phyloP scores from a whole-genome alignment of 35 echinoderm and acorn worm species.

The Lytechinus pictus region DNA sequence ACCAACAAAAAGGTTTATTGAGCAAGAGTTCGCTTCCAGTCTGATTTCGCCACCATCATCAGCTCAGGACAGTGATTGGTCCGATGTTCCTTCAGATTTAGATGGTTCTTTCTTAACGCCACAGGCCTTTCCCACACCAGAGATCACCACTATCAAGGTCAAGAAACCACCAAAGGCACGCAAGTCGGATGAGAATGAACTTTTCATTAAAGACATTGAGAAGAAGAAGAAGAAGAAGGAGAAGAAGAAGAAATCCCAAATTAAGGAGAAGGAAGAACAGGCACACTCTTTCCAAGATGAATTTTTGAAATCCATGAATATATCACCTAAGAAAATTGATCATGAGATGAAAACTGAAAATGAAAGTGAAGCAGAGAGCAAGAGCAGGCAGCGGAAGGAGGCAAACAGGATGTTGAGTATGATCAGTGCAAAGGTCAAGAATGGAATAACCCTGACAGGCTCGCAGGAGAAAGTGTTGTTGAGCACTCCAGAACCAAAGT shows the following conservation, averaged over 20 bases:
- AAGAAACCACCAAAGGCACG: not conserved
- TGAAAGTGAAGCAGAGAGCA: not conserved
- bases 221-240: not conserved
- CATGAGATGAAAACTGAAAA: not conserved
- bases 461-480: not conserved
- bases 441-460: not conserved
- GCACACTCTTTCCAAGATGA: not conserved
- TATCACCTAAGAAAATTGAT: not conserved
- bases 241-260: not conserved
- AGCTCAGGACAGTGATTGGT: not conserved
- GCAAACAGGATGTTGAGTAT: not conserved
- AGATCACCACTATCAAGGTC: not conserved
- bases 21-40: conserved; percentile 49
- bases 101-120: not conserved
- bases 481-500: not conserved
- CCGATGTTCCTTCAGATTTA: not conserved
- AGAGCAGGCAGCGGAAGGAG: not conserved
- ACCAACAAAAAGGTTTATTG: conserved; percentile 88
- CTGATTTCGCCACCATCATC: not conserved
- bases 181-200: not conserved
- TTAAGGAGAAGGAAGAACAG: not conserved
- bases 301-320: not conserved
- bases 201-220: not conserved
- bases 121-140: not conserved
- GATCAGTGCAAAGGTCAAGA: conserved; percentile 9